Conservation (phyloP, 1,140 invertebrate genomes). For the Oreohelix idahoensis region DNA sequence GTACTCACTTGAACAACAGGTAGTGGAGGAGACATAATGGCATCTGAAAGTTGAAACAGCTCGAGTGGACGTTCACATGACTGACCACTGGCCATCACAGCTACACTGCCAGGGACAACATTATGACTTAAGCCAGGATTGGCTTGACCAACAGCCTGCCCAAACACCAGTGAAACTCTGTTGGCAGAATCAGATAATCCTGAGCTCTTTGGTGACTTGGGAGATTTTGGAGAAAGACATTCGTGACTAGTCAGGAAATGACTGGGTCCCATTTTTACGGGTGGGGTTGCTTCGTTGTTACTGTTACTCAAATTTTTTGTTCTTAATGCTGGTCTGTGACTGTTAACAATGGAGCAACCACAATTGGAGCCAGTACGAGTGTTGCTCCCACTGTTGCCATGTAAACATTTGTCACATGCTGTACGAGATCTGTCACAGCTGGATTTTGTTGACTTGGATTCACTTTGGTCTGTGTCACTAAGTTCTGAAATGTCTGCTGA, state of each 20-base stretch:
- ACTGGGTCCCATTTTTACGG: constrained; percentile 21
- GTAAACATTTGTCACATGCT: constrained; percentile 31
- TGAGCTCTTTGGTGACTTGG: constrained; percentile 47
- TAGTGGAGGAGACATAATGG: constrained; percentile 35
- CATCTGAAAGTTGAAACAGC: constrained; percentile 12
- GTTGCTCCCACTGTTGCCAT: neutral
- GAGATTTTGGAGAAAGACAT: constrained; percentile 49
- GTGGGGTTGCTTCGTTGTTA: constrained; percentile 30
- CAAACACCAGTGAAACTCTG: constrained; percentile 26
- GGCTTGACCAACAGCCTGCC: neutral
- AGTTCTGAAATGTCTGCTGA: constrained; percentile 49
- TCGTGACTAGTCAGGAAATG: constrained; percentile 42
- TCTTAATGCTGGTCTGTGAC: constrained; percentile 42
- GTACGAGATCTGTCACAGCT: constrained; percentile 31
- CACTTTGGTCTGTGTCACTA: constrained; percentile 47
- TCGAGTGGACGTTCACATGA: neutral
- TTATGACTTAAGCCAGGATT: constrained; percentile 3
- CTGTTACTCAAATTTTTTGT: constrained; percentile 43
- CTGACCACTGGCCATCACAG: constrained; percentile 19
- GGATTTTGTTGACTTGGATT: constrained; percentile 41
- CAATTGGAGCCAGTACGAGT: constrained; percentile 15
- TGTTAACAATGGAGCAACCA: constrained; percentile 32
- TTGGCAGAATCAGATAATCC: constrained; percentile 29
- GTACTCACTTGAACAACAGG: constrained; percentile 34
- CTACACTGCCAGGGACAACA: neutral